Conservation (phyloP, 2,797 vertebrate genomes). For the Valencia hispanica region DNA sequence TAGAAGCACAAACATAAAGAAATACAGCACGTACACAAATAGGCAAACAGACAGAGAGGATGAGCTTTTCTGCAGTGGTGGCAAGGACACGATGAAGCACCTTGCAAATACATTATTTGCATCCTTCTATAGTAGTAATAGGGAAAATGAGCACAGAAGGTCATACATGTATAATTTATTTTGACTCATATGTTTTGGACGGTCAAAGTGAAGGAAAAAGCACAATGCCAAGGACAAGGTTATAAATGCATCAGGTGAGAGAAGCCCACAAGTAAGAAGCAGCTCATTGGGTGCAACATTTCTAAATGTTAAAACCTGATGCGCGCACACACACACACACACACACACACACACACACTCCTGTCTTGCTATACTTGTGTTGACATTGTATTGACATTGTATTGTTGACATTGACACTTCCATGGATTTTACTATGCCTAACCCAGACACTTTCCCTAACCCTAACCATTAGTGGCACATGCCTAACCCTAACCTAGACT, state of each 20-base stretch:
- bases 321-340: neutral
- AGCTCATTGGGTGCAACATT: neutral
- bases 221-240: neutral
- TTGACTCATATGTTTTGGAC: constrained; percentile 17
- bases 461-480: too few species aligned
- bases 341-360: too few species aligned
- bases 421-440: too few species aligned
- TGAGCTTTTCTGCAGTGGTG: constrained; percentile 26
- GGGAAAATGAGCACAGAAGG: constrained; percentile 67
- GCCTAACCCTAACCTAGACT: too few species aligned
- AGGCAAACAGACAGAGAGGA: constrained; percentile 24
- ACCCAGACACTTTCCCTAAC: too few species aligned
- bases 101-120: constrained; percentile 57
- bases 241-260: neutral
- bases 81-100: constrained; percentile 46
- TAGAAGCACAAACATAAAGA: constrained; percentile 29
- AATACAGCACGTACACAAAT: constrained; percentile 37
- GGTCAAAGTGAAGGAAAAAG: neutral
- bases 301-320: neutral
- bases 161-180: constrained; percentile 58
- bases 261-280: neutral
- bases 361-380: too few species aligned
- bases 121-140: constrained; percentile 43
- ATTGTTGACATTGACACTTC: too few species aligned
- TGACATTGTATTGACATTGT: too few species aligned